phyloP scores from a whole-genome alignment of 2,888 invertebrate genomes.

The Eupithecia abbreviata region DNA sequence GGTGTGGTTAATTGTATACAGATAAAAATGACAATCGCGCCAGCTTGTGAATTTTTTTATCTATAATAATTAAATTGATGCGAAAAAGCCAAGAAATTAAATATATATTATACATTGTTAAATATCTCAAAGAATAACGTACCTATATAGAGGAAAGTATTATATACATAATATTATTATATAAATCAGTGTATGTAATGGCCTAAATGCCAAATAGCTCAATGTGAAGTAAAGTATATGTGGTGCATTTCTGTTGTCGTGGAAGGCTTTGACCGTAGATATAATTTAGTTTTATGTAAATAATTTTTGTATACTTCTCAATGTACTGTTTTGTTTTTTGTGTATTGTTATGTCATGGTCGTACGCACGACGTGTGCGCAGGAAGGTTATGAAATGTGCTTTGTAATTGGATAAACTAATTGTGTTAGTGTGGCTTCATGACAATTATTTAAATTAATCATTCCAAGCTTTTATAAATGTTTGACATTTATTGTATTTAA shows the following conservation, averaged over 20 bases:
- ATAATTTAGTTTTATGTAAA: not conserved
- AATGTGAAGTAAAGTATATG: constrained; percentile 17
- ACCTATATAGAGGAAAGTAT: not conserved
- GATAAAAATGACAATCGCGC: no score
- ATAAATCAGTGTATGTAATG: constrained; percentile 6
- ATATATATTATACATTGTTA: not conserved
- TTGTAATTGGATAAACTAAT: not conserved
- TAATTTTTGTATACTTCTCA: not conserved
- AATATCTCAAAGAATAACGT: not conserved
- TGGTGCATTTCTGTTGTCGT: constrained; percentile 19
- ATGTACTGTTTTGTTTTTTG: not conserved
- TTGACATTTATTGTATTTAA: constrained; percentile 35
- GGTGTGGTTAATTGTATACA: no score
- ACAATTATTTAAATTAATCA: constrained; percentile 38
- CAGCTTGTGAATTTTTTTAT: no score
- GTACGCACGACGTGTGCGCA: constrained; percentile 16
- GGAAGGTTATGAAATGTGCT: constrained; percentile 12
- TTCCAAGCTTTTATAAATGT: constrained; percentile 48
- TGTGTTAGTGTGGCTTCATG: constrained; percentile 21
- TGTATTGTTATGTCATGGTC: not conserved
- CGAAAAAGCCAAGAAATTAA: not conserved
- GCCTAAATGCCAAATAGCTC: constrained; percentile 26
- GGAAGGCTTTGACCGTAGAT: not conserved
- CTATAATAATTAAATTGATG: not conserved
- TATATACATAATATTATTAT: not conserved